Percentiles rank a stretch among this genome's conserved stretches.
These are phyloP conservation scores for Drosophila santomea DNA, from an alignment of 1,140 invertebrate species.

Conservation along the genomic window DNA sequence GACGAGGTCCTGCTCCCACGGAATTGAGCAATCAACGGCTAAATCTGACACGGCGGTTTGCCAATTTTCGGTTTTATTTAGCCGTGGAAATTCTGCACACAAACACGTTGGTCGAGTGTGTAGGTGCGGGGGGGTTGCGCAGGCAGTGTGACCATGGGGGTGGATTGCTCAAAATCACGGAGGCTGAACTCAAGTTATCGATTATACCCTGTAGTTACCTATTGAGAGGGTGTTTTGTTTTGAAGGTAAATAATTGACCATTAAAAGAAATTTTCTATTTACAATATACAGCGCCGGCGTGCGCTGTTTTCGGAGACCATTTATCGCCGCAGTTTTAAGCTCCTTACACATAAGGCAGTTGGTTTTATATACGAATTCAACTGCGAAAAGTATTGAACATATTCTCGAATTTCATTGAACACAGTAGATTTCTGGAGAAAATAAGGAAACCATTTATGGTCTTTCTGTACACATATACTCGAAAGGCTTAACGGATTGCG, in stretches of 20 bases:
- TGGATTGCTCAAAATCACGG: background rate
- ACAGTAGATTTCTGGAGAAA: background rate
- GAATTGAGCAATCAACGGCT: constrained; percentile 13
- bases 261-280: too few species aligned
- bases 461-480: background rate
- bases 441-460: background rate
- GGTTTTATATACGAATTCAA: background rate
- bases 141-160: background rate
- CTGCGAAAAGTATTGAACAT: background rate
- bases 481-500: background rate
- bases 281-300: background rate
- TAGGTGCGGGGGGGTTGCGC: constrained; percentile 13
- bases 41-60: constrained; percentile 13
- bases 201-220: background rate
- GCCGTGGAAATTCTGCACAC: constrained; percentile 27
- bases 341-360: constrained; percentile 2
- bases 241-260: too few species aligned
- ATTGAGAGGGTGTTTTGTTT: background rate
- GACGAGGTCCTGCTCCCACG: constrained; percentile 2
- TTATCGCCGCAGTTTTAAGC: constrained; percentile 1
- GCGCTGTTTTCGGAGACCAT: constrained; percentile 21
- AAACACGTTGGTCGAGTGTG: constrained; percentile 14
- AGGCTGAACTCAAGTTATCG: background rate
- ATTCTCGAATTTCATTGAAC: background rate
- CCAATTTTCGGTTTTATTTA: constrained; percentile 34